Evolutionary conservation across 2,888 invertebrate genomes (phyloP).

Genomic region (Axea sp.): DNA sequence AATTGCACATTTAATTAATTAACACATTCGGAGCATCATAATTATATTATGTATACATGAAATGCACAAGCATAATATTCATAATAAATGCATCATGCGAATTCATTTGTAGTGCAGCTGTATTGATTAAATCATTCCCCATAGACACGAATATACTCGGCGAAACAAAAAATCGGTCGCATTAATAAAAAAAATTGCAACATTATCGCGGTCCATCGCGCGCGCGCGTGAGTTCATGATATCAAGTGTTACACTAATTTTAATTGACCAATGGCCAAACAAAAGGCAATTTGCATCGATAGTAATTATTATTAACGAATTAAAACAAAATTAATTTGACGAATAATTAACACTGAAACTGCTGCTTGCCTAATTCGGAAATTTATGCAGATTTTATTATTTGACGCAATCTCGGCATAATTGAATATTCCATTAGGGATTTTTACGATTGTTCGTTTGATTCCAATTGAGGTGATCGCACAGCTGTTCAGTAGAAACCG

Average conservation of each 20-base stretch:
- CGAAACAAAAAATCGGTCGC: conserved; percentile 49
- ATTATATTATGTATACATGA: conserved; percentile 33
- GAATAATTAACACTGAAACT: conserved; percentile 25
- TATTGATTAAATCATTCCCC: conserved; percentile 55
- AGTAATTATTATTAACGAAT: conserved; percentile 30
- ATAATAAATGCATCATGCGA: conserved; percentile 47
- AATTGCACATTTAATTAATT: conserved; percentile 42
- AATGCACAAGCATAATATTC: conserved; percentile 37
- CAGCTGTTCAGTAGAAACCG: too few species aligned
- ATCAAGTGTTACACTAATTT: conserved; percentile 41
- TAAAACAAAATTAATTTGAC: conserved; percentile 22
- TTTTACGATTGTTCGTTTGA: too few species aligned
- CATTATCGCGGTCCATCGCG: conserved; percentile 11
- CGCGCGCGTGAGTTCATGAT: not conserved
- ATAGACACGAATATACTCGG: conserved; percentile 43
- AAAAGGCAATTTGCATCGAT: conserved; percentile 24
- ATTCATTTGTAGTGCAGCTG: conserved; percentile 43
- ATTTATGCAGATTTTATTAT: not conserved
- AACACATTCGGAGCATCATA: conserved; percentile 31
- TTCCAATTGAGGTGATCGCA: too few species aligned
- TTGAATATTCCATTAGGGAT: too few species aligned
- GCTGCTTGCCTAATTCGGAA: conserved; percentile 6
- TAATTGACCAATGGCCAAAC: conserved; percentile 46
- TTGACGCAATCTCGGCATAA: not conserved
- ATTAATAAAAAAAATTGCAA: conserved; percentile 56